Evolutionary conservation across 2,797 vertebrate species (phyloP).

Genomic region (Cyclopterus lumpus): DNA sequence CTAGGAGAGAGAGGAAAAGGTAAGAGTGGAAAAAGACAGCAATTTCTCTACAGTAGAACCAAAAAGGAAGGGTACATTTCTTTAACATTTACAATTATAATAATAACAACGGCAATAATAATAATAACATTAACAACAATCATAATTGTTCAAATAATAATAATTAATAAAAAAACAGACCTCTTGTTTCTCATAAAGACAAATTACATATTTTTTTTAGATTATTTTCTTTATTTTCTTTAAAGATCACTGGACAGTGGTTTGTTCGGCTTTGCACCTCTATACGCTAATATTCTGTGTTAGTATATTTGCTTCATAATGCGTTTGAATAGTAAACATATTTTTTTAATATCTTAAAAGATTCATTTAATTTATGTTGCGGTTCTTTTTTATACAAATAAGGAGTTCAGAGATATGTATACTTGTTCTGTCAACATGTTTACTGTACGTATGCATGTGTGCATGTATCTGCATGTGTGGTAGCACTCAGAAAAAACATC

Average conservation of each 20-base stretch:
- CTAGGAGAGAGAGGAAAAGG: constrained; percentile 65
- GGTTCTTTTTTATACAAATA: constrained; percentile 87
- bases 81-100: constrained; percentile 88
- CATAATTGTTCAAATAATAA: constrained; percentile 85
- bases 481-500: constrained; percentile 68
- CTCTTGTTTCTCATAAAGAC: constrained; percentile 85
- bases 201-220: constrained; percentile 74
- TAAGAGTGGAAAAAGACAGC: constrained; percentile 74
- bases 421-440: constrained; percentile 78
- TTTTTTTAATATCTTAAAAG: constrained; percentile 79
- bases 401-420: constrained; percentile 86
- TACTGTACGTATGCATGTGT: constrained; percentile 69
- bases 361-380: constrained; percentile 84
- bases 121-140: constrained; percentile 87
- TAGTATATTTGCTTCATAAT: constrained; percentile 88
- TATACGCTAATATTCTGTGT: constrained; percentile 88
- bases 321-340: constrained; percentile 83
- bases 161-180: constrained; percentile 83
- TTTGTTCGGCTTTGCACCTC: constrained; percentile 84
- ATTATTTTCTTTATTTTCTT: constrained; percentile 75
- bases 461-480: constrained; percentile 72
- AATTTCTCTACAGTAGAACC: constrained; percentile 82
- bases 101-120: constrained; percentile 84
- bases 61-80: constrained; percentile 84
- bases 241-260: constrained; percentile 88